Base-by-base conservation (phyloP, 2,113 vertebrate genomes). In the Tragelaphus buxtoni region DNA sequence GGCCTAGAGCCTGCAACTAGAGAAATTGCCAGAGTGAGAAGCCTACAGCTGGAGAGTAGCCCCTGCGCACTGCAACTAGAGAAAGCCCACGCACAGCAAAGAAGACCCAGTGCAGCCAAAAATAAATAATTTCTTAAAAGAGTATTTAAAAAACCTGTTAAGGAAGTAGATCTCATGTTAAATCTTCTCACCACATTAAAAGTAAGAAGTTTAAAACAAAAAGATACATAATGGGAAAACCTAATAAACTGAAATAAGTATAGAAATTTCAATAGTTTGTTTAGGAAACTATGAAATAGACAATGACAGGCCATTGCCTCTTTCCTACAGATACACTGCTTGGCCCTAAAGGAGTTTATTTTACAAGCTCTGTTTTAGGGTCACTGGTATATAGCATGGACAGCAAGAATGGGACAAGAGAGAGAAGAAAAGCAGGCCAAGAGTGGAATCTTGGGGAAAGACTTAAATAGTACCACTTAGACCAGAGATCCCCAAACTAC, bases 391-490 rank as follows among this genome's bases (percentile, higher is more conserved):
- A 5, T 0, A 56, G 39, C 28, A 26, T 10, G 9, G 55, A 14
- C 1, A 0, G 30, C 5, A 22, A 51, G 35, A 83, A 20, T 20
- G 82, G 12, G 32, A 28, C 49, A 26, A 51, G 39, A 90, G 55
- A 60, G 30, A 83, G 14, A 92, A 49, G 30, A 30, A 96, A 60
- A 88, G 26, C 42, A 61, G 58, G 77, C 53, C 47, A 58, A 94
- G n/a, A 55, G 47, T 4, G 22, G 26, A 45, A 63, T 82, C 72
- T 45, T 58, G 51, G 80, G 85, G 79, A 65, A 89, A 65, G 7
- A 30, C 47, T 35, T 39, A 72, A 7, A 1, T 5, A 7, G 20
- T 6, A 26, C 4, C 55, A 53, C 12, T 42, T 35, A 28, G 55
- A 86, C 72, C 39, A 65, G 26, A 92, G n/a, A 69, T 14, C 18